Evolutionary conservation across 1,140 invertebrate genomes (phyloP).

Genomic region (Cardiocondyla obscurior): DNA sequence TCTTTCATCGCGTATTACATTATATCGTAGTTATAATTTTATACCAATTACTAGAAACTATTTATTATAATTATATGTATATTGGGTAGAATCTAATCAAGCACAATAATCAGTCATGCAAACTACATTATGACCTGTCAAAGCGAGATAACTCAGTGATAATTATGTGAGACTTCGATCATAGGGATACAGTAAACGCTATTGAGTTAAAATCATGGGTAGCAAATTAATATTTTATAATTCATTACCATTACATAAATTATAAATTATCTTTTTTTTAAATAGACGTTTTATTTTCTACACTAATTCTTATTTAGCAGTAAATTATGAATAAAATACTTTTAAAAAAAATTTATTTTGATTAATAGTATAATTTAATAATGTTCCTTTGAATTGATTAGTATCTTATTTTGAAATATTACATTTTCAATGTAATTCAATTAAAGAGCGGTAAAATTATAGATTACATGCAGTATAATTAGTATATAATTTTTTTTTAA

Average conservation of each 20-base stretch:
- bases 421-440: conserved; percentile 41
- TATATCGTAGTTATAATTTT: no score
- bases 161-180: conserved; percentile 50
- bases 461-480: neutral
- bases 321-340: neutral
- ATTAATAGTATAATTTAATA: neutral
- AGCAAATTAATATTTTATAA: neutral
- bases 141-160: conserved; percentile 50
- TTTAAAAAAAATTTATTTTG: neutral
- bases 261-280: neutral
- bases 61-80: conserved; percentile 4
- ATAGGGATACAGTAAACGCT: conserved; percentile 15
- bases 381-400: neutral
- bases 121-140: conserved; percentile 42
- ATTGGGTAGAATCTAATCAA: conserved; percentile 28
- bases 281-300: neutral
- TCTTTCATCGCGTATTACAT: no score
- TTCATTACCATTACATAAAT: neutral
- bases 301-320: neutral
- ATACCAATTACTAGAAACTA: neutral
- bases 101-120: conserved; percentile 42
- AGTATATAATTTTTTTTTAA: neutral
- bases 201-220: conserved; percentile 17
- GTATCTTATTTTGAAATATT: neutral
- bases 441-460: neutral